These are phyloP conservation scores for Platycheirus albimanus DNA, from an alignment of 2,888 invertebrate species.

Conservation along the genomic window DNA sequence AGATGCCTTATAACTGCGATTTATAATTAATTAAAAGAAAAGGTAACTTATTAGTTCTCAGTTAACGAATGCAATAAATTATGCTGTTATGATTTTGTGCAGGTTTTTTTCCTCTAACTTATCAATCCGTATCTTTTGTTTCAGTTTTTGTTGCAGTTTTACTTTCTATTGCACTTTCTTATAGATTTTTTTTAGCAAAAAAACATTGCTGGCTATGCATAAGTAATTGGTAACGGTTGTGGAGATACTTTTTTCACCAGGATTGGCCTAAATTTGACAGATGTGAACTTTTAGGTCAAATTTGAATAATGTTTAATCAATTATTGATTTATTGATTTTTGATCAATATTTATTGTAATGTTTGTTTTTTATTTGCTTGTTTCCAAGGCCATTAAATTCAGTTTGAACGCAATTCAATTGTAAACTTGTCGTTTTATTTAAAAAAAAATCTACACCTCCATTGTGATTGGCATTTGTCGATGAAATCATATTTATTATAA, in stretches of 20 bases:
- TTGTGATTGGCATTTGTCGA: too few relatives aligned
- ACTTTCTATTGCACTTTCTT: conserved; percentile 72
- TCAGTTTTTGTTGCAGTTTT: conserved; percentile 40
- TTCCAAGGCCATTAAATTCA: too few relatives aligned
- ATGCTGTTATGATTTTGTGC: conserved; percentile 47
- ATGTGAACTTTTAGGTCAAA: too few relatives aligned
- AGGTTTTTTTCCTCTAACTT: conserved; percentile 10
- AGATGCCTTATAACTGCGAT: conserved; percentile 12
- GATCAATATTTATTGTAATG: too few relatives aligned
- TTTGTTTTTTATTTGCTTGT: too few relatives aligned
- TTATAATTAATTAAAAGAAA: conserved; percentile 23
- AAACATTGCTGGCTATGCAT: neutral
- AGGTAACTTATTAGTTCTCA: conserved; percentile 60
- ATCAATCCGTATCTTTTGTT: conserved; percentile 3
- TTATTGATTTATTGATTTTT: too few relatives aligned
- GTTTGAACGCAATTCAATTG: too few relatives aligned
- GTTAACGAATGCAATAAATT: conserved; percentile 54
- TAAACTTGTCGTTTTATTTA: too few relatives aligned
- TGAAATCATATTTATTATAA: too few relatives aligned
- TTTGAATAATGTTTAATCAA: too few relatives aligned
- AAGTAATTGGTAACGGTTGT: conserved; percentile 51
- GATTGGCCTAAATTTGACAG: conserved; percentile 28
- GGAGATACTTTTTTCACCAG: neutral
- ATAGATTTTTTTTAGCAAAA: conserved; percentile 10
- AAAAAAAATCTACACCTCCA: too few relatives aligned